A percentile compares a stretch with the other conserved stretches of the same genome.
phyloP scores from a whole-genome alignment of 2,797 vertebrate genomes.

The Rhabdomys pumilio region DNA sequence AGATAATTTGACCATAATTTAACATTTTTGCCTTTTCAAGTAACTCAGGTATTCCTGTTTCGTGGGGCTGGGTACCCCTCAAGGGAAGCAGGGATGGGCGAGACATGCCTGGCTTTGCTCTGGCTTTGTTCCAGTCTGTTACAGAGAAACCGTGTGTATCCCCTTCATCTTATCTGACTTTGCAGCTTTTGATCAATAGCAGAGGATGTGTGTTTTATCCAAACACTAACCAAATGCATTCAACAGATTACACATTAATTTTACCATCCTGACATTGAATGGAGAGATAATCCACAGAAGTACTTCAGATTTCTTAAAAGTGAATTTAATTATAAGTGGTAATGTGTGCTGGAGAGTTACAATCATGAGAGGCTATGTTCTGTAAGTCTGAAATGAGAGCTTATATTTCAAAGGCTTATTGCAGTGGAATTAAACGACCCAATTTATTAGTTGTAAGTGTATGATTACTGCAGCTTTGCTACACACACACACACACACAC shows the following conservation, averaged over 20 bases:
- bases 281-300: constrained; percentile 89
- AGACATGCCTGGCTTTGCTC: constrained; percentile 79
- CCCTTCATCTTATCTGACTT: constrained; percentile 86
- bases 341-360: constrained; percentile 89
- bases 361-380: constrained; percentile 90
- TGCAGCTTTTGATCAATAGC: constrained; percentile 85
- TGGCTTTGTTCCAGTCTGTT: constrained; percentile 81
- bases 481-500: constrained; percentile 23
- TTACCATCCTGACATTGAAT: constrained; percentile 86
- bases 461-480: constrained; percentile 90
- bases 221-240: constrained; percentile 87
- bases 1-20: constrained; percentile 82
- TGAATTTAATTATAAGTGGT: constrained; percentile 91
- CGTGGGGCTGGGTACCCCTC: constrained; percentile 70
- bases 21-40: constrained; percentile 82
- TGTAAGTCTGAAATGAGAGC: constrained; percentile 90
- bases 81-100: not conserved
- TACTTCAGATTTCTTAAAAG: constrained; percentile 88
- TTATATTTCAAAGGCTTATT: constrained; percentile 92
- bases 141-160: constrained; percentile 81
- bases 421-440: constrained; percentile 89
- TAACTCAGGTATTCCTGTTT: constrained; percentile 75
- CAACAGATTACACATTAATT: constrained; percentile 89
- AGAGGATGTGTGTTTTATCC: constrained; percentile 79
- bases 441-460: constrained; percentile 92